Base-by-base conservation (phyloP, 2,888 invertebrate genomes). In the Sarcophaga carnaria region DNA sequence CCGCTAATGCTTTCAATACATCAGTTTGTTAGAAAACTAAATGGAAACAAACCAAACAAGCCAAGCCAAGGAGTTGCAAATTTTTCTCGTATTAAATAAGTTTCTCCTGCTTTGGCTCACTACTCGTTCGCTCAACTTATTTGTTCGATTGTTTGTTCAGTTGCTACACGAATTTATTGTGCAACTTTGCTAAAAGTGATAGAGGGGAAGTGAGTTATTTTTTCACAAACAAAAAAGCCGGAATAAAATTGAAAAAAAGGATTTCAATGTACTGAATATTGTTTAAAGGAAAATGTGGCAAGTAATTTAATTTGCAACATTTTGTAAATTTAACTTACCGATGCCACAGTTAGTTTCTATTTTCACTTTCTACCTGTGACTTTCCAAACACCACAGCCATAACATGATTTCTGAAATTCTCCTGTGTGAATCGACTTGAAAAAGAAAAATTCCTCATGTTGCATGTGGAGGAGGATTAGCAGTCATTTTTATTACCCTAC, bases 1-100 rank as follows among this genome's bases (percentile, higher is more conserved):
- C 74, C 76, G 75, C 79, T 75, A 82, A 72, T 82, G 76, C 82
- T 76, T 79, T 86, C 85, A 79, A 86, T 82, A 82, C 71, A 82
- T 82, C 82, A 86, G 82, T 83, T 83, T 78, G 78, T 78, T 81
- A 71, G 47, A 82, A 62, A 71, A 66, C 70, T n/a, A 81, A 74
- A 81, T 64, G 49, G 54, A 47, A 70, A 49, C 10, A 20, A 49
- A 49, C 12, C 80, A 80, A 67, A 76, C 74, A 77, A 27, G n/a
- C 74, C 5, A 27, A 27, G 6, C 6, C 27, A 27, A 27, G 37
- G 63, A 63, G 74, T 70, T 69, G 27, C 75, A 67, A 82, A 37
- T 3, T 37, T 37, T 37, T 10, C 8, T 37, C 2, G 17, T 4
- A 54, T 54, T 54, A 54, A 54, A 54, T 54, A 54, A 54, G 54